Evolutionary conservation across 2,888 invertebrate species (phyloP).

Genomic region (Aphidius colemani): DNA sequence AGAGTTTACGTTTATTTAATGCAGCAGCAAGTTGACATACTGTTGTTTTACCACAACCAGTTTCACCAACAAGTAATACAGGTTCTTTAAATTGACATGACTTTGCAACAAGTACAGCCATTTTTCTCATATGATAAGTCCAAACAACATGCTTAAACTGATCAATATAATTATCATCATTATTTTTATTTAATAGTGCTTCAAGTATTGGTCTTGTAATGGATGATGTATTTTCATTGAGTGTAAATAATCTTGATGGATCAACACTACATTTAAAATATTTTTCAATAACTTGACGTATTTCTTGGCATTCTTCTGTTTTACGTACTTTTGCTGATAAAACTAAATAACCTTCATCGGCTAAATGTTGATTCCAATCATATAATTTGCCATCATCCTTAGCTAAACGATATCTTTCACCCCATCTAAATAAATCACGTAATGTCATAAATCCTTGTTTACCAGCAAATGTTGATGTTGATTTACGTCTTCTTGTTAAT

Average conservation of each 20-base stretch:
- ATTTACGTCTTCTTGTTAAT: slow-evolving; percentile 73
- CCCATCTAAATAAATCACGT: slow-evolving; percentile 96
- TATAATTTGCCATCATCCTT: slow-evolving; percentile 69
- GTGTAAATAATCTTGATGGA: slow-evolving; percentile 73
- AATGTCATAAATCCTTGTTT: slow-evolving; percentile 93
- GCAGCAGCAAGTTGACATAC: slow-evolving; percentile 87
- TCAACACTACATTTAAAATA: slow-evolving; percentile 79
- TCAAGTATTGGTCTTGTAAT: slow-evolving; percentile 77
- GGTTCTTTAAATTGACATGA: slow-evolving; percentile 92
- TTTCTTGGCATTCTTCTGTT: slow-evolving; percentile 79
- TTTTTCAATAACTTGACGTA: slow-evolving; percentile 77
- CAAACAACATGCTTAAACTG: slow-evolving; percentile 86
- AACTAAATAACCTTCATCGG: slow-evolving; percentile 94
- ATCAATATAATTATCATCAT: slow-evolving; percentile 49
- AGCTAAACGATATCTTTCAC: slow-evolving; percentile 85
- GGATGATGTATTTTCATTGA: slow-evolving; percentile 71
- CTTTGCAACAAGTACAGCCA: slow-evolving; percentile 79
- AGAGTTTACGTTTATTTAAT: slow-evolving; percentile 69
- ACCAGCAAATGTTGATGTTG: slow-evolving; percentile 87
- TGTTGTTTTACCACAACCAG: slow-evolving; percentile 97
- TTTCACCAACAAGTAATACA: slow-evolving; percentile 93
- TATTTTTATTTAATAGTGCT: slow-evolving; percentile 64
- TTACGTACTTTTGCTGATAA: slow-evolving; percentile 91
- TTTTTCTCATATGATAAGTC: slow-evolving; percentile 88
- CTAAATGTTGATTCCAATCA: slow-evolving; percentile 96